phyloP scores from a whole-genome alignment of 1,140 invertebrate genomes.

The Polyergus mexicanus region DNA sequence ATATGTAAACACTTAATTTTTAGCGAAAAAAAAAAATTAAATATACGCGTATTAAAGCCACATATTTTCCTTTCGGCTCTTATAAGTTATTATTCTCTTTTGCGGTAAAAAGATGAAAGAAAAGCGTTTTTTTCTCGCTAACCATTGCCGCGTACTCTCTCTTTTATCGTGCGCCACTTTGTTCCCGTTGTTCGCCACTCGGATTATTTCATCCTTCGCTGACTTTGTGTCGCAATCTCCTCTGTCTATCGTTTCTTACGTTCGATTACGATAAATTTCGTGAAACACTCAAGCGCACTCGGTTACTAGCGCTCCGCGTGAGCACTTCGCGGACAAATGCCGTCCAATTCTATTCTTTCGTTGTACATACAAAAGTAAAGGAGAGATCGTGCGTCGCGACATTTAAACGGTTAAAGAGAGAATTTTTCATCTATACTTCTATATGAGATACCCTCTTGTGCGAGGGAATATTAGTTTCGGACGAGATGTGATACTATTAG shows the following conservation, averaged over 20 bases:
- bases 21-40: background rate
- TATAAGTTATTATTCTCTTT: background rate
- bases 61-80: background rate
- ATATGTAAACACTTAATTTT: background rate
- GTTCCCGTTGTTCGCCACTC: slow-evolving; percentile 17
- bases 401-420: slow-evolving; percentile 19
- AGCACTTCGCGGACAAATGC: slow-evolving; percentile 67
- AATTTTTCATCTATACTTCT: slow-evolving; percentile 25
- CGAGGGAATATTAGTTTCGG: slow-evolving; percentile 11
- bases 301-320: slow-evolving; percentile 39
- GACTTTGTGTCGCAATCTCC: slow-evolving; percentile 36
- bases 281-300: slow-evolving; percentile 48
- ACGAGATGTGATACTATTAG: background rate
- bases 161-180: slow-evolving; percentile 29
- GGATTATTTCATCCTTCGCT: slow-evolving; percentile 59
- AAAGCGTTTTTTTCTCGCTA: background rate
- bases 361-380: background rate
- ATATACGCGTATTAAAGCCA: background rate
- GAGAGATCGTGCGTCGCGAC: slow-evolving; percentile 14
- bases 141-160: slow-evolving; percentile 9
- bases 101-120: slow-evolving; percentile 19
- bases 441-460: background rate
- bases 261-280: slow-evolving; percentile 53
- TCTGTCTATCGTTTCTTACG: slow-evolving; percentile 13
- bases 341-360: slow-evolving; percentile 73